A percentile compares a stretch with the other conserved stretches of the same genome.
These are phyloP conservation scores for Odontomachus brunneus DNA, from an alignment of 1,140 invertebrate genomes.

Conservation along the genomic window DNA sequence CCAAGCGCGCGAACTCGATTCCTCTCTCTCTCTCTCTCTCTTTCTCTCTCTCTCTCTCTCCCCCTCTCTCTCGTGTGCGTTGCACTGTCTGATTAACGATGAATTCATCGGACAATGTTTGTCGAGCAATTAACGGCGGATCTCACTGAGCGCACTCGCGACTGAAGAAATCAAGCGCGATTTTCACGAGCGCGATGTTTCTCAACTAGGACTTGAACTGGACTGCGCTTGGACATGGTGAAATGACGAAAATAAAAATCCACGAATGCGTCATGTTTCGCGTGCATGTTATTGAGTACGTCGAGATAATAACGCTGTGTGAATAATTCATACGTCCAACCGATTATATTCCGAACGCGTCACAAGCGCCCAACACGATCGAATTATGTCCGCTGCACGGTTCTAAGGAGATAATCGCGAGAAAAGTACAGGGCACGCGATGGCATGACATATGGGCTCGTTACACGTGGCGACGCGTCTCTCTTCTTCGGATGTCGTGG, in stretches of 20 bases:
- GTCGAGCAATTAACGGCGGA: constrained; percentile 32
- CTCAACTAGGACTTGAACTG: too few relatives aligned
- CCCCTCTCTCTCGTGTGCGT: background rate
- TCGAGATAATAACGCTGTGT: constrained; percentile 9
- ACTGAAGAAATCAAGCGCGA: background rate
- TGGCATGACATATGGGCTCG: background rate
- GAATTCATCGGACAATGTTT: constrained; percentile 37
- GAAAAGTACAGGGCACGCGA: background rate
- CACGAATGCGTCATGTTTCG: background rate
- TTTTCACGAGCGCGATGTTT: too few relatives aligned
- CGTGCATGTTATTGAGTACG: constrained; percentile 2
- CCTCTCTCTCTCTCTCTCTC: too few relatives aligned
- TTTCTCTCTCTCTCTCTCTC: too few relatives aligned
- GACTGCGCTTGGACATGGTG: too few relatives aligned
- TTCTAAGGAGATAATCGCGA: background rate
- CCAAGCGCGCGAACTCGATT: too few relatives aligned
- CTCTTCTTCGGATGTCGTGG: background rate
- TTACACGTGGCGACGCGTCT: background rate
- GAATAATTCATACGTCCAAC: constrained; percentile 23
- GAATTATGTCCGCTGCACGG: background rate
- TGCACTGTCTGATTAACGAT: constrained; percentile 46
- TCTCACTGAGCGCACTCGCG: background rate
- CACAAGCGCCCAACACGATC: background rate
- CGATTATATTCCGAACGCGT: background rate
- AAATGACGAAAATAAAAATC: constrained; percentile 19